Base-by-base conservation (phyloP, 1,140 invertebrate genomes). In the Papilio helenus region DNA sequence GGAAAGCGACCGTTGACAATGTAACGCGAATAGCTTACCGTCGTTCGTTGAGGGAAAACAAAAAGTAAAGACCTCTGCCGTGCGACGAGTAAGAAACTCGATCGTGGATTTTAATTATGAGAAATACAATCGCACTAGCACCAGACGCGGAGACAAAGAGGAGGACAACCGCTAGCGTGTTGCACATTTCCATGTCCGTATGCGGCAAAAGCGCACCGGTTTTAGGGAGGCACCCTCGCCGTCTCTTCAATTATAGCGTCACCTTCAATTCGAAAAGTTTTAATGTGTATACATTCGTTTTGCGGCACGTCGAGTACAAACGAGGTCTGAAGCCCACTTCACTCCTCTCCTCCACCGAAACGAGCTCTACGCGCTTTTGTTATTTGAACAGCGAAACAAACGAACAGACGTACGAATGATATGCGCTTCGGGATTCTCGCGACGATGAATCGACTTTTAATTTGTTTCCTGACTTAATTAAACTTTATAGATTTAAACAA, bases 281-380 rank as follows among this genome's bases (percentile, higher is more conserved):
- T 90, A 93, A 92, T 92, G 91, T 93, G 89, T 92, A 87, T 90
- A 90, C 89, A 85, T 89, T 90, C 86, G 88, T 88, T 88, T 85
- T 85, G 86, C 86, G 86, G 86, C 76, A 86, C 82, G 87, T 83
- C 76, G 82, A 89, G 85, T 86, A 84, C 86, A 88, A 88, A 88
- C 88, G 87, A 89, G 84, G 85, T 85, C 88, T 90, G 84, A 84
- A 93, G 89, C 86, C 79, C 86, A 79, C 92, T 93, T 82, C 82
- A 84, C 77, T 79, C 84, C 86, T 86, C 89, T 92, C 86, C 82
- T 85, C 81, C 82, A 86, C 85, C 84, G 80, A 86, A 87, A 86
- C 84, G 86, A 85, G 82, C 89, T 87, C 88, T 89, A 86, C 84
- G 87, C 85, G 84, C 88, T 90, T 86, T 90, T 89, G 87, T 89